These are phyloP conservation scores for Promerops cafer DNA, from an alignment of 2,113 vertebrate genomes.

Conservation along the genomic window DNA sequence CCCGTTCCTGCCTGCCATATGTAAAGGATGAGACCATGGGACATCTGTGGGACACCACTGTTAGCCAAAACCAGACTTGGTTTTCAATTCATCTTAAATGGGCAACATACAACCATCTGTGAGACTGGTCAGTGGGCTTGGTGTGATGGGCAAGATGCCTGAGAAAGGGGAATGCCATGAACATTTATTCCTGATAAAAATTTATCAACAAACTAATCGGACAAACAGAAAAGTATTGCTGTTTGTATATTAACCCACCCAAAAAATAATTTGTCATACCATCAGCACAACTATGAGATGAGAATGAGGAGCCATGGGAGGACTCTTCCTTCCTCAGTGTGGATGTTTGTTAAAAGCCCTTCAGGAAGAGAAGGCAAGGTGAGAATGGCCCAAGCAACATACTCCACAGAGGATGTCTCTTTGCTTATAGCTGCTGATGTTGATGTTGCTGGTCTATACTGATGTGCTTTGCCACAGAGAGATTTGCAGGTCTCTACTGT, in stretches of 20 bases:
- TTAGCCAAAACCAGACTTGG: not conserved
- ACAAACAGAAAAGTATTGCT: not conserved
- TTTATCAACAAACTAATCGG: not conserved
- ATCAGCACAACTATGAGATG: not conserved
- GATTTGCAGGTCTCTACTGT: conserved; percentile 4
- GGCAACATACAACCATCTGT: not conserved
- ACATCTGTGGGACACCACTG: not conserved
- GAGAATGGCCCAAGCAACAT: not conserved
- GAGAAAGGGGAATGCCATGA: not conserved
- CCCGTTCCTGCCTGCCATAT: accelerated
- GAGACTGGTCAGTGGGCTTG: not conserved
- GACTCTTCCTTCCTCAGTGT: not conserved
- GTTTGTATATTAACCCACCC: not conserved
- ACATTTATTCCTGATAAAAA: not conserved
- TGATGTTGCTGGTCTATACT: not conserved
- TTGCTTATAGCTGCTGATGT: not conserved
- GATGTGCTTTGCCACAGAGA: not conserved
- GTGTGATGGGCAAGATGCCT: not conserved
- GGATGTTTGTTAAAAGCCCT: accelerated
- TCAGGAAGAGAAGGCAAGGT: not conserved
- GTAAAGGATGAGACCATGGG: not conserved
- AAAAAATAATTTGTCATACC: not conserved
- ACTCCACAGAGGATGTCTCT: not conserved
- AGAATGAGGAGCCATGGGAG: not conserved
- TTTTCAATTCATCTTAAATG: not conserved